Base-by-base conservation (phyloP, 1,140 invertebrate genomes). In the Venturia canescens region DNA sequence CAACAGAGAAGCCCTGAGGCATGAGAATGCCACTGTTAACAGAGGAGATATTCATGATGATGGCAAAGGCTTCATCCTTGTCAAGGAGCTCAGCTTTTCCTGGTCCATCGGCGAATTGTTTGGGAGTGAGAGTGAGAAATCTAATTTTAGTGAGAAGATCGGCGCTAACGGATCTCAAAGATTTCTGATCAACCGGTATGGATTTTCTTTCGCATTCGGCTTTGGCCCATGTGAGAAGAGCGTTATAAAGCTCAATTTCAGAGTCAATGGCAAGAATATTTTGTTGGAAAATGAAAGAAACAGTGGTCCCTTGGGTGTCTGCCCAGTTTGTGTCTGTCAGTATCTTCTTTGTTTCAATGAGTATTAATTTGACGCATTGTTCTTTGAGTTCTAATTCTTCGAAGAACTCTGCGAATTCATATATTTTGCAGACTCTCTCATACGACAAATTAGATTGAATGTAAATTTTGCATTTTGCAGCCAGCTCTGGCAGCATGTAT, bases 331-430 rank as follows among this genome's bases (percentile, higher is more conserved):
- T 92, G 87, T 96, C 95, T 38, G 93, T 93, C 13, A 97, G 85
- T 1, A 97, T 94, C 83, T 96, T 94, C 53, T 94, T 93, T 0
- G 97, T 97, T 85, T 95, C 94, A 18, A 93, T 94, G 78, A 94
- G 94, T 48, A 96, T 96, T 74, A 96, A 94, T 92, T 95, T 90
- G 57, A 93, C 92, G 90, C 96, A 97, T 90, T 96, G 96, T 29
- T 96, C 94, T 93, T 96, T 95, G 0, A 97, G 89, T 7, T 94
- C 93, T 74, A 95, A 95, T 86, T 97, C 96, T 80, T 97, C 96
- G 90, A 97, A 97, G 0, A 97, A 89, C 81, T 95, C 95, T 0
- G 96, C 96, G 93, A 97, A 97, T 87, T 97, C 96, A 88, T 96
- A 97, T 7, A 96, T 95, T 80, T 96, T 92, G 85, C 96, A 97